Base-by-base conservation (phyloP, 1,140 invertebrate species). In the Drosophila ananassae region DNA sequence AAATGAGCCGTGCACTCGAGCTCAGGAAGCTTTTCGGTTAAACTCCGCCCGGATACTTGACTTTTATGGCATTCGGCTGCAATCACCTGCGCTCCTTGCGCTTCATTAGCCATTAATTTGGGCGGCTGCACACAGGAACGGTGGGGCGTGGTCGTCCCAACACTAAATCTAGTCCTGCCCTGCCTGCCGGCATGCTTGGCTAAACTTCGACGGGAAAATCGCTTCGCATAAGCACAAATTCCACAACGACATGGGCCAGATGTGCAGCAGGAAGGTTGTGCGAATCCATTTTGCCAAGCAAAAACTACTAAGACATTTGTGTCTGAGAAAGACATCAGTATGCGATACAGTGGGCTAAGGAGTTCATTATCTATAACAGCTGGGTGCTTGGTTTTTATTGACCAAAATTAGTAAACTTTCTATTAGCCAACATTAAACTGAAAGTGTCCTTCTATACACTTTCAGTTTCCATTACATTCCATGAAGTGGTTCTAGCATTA, bases 101-200 rank as follows among this genome's bases (percentile, higher is more conserved):
- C 82, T 81, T 85, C 82, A 87, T 85, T 85, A 85, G 82, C 64
- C 64, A 82, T 87, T 87, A 81, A 81, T 85, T 87, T 79, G 58
- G 60, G 69, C 52, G 73, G 61, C 47, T 76, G 73, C 55, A 56
- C 44, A 75, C 32, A 6, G 46, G 34, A 64, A 34, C 17, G 34
- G 32, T 22, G 41, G 56, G 63, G 61, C 50, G 51, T 73, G 62
- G 39, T 28, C 17, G 39, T 57, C 34, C 41, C 47, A 63, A 46
- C 28, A 64, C 64, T 77, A 80, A 81, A 72, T 78, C 61, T 46
- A 44, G 41, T 17, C 13, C 13, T 63, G 57, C 56, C 71, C 67
- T 52, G 68, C 47, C 50, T 17, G 37, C 41, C 34, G 12, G 34
- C 39, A 68, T 57, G 69, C 69, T 66, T 37, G 74, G 66, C 56